phyloP scores from a whole-genome alignment of 2,113 vertebrate genomes.

The Nycticorax nycticorax region DNA sequence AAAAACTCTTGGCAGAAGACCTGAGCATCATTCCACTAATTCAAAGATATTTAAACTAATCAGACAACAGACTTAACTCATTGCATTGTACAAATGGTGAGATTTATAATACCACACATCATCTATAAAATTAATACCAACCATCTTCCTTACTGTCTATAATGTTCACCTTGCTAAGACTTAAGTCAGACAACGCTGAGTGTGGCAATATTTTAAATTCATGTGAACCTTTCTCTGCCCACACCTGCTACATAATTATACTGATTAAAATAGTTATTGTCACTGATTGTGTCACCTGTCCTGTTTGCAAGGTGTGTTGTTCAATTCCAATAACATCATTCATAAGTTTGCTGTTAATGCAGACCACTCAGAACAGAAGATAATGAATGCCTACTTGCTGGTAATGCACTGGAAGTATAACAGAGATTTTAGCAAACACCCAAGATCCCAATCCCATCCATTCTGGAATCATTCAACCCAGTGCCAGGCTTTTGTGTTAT shows the following conservation, averaged over 20 bases:
- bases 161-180: background rate
- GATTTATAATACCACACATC: background rate
- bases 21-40: slow-evolving; percentile 7
- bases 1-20: slow-evolving; percentile 25
- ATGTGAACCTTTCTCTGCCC: background rate
- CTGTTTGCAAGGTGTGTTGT: background rate
- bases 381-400: background rate
- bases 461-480: background rate
- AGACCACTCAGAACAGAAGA: background rate
- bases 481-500: background rate
- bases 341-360: background rate
- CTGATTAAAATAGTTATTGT: background rate
- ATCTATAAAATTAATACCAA: background rate
- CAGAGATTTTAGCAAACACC: background rate
- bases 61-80: background rate
- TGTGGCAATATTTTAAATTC: background rate
- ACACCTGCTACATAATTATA: background rate
- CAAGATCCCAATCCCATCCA: background rate
- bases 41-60: slow-evolving; percentile 43
- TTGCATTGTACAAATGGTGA: background rate
- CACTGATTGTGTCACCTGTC: background rate
- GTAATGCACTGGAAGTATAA: background rate
- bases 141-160: background rate
- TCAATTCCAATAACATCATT: background rate
- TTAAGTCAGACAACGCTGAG: accelerated